Conservation (phyloP, 1,140 invertebrate genomes). For the Scaptomyza graminum region DNA sequence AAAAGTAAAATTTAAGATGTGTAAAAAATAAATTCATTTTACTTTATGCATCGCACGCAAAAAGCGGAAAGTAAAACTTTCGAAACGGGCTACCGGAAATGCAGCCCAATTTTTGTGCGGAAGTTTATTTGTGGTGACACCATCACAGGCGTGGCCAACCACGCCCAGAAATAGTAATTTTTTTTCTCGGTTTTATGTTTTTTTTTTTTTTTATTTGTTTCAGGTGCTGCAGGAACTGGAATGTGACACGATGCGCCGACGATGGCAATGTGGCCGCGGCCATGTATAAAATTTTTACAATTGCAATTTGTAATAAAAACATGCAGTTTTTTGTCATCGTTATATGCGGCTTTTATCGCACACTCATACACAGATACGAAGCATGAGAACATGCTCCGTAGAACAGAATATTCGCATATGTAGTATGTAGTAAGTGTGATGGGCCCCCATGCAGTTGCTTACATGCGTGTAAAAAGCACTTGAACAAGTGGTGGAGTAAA, state of each 20-base stretch:
- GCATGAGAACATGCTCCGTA: constrained; percentile 40
- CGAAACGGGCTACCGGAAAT: constrained; percentile 56
- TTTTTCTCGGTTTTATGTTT: constrained; percentile 4
- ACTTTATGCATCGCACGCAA: constrained; percentile 64
- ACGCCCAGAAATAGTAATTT: constrained; percentile 6
- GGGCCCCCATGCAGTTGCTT: constrained; percentile 2
- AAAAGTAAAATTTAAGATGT: constrained; percentile 52
- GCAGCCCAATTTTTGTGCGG: constrained; percentile 75
- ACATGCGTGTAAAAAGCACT: constrained; percentile 42
- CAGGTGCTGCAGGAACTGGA: constrained; percentile 58
- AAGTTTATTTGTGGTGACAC: constrained; percentile 80
- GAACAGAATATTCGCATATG: neutral
- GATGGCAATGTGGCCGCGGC: constrained; percentile 57
- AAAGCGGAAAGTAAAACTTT: constrained; percentile 33
- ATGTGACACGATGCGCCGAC: constrained; percentile 67
- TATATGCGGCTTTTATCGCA: constrained; percentile 65
- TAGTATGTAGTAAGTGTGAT: neutral
- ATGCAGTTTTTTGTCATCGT: constrained; percentile 79
- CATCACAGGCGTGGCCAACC: constrained; percentile 54
- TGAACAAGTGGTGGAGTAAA: neutral
- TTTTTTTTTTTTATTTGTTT: constrained; percentile 26
- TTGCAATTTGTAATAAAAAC: constrained; percentile 83
- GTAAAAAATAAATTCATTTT: constrained; percentile 77
- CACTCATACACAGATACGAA: constrained; percentile 29
- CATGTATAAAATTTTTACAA: constrained; percentile 82